A percentile compares a stretch with the other conserved stretches of the same genome.
Conservation (phyloP, 2,888 invertebrate genomes). For the Drosophila fulvimacula region DNA sequence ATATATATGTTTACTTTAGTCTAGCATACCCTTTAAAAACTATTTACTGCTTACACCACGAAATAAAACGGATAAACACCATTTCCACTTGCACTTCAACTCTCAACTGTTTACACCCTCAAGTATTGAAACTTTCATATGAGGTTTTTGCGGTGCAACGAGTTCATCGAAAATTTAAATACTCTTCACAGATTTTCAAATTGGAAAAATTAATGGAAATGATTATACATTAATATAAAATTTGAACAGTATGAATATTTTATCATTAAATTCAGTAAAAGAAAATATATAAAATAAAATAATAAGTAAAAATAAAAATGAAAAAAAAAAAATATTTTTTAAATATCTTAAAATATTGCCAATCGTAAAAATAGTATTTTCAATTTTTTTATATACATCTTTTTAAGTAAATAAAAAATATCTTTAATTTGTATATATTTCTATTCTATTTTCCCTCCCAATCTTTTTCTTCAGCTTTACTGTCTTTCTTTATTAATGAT, state of each 20-base stretch:
- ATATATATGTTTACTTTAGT: neutral
- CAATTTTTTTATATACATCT: too few relatives aligned
- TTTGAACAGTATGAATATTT: too few relatives aligned
- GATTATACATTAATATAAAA: too few relatives aligned
- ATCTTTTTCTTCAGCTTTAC: neutral
- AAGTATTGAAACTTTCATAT: constrained; percentile 37
- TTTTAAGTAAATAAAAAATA: too few relatives aligned
- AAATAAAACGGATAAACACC: constrained; percentile 69
- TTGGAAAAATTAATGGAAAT: neutral
- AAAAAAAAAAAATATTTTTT: too few relatives aligned
- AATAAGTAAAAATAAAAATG: too few relatives aligned
- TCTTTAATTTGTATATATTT: too few relatives aligned
- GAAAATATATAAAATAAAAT: too few relatives aligned
- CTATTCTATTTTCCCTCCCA: neutral
- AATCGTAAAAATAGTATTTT: too few relatives aligned
- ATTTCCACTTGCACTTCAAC: constrained; percentile 73
- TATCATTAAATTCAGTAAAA: too few relatives aligned
- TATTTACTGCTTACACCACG: constrained; percentile 1
- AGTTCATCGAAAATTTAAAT: constrained; percentile 1
- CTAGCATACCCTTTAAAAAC: neutral
- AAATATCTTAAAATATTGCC: too few relatives aligned
- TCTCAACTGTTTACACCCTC: constrained; percentile 48
- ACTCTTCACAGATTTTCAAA: neutral
- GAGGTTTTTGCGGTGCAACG: constrained; percentile 20
- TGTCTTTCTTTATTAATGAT: neutral